These are phyloP conservation scores for Discoglossus pictus DNA, from an alignment of 2,797 vertebrate genomes.

Conservation along the genomic window DNA sequence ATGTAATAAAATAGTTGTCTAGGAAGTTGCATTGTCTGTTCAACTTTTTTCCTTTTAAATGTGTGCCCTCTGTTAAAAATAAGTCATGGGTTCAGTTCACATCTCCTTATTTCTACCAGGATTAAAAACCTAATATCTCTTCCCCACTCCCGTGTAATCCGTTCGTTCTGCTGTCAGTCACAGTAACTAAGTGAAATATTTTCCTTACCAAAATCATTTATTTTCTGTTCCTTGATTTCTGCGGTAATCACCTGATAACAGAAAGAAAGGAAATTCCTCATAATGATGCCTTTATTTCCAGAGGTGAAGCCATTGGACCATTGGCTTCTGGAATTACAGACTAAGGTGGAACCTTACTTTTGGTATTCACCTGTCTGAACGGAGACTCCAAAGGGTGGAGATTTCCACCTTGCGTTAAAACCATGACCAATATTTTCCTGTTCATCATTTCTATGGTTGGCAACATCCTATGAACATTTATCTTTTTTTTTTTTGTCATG, in stretches of 20 bases:
- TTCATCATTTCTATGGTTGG: not conserved
- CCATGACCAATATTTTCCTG: not conserved
- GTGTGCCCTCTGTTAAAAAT: too few species aligned
- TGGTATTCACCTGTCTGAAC: not conserved
- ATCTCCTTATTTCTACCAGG: too few species aligned
- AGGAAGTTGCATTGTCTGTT: too few species aligned
- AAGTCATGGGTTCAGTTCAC: too few species aligned
- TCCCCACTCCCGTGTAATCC: too few species aligned
- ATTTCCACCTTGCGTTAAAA: not conserved
- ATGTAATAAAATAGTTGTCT: too few species aligned
- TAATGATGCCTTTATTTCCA: not conserved
- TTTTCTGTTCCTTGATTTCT: not conserved
- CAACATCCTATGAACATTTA: too few species aligned
- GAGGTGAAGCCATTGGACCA: not conserved
- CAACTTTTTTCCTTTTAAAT: too few species aligned
- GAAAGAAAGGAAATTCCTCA: not conserved
- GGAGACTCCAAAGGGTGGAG: not conserved
- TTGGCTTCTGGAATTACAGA: not conserved
- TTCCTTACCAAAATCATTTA: not conserved
- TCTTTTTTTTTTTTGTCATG: too few species aligned
- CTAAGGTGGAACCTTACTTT: too few species aligned
- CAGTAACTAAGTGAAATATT: not conserved
- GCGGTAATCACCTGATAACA: not conserved
- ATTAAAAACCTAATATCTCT: too few species aligned
- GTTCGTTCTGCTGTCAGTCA: slow-evolving; percentile 3